phyloP scores from a whole-genome alignment of 2,113 vertebrate species.

The Gymnarchus niloticus region DNA sequence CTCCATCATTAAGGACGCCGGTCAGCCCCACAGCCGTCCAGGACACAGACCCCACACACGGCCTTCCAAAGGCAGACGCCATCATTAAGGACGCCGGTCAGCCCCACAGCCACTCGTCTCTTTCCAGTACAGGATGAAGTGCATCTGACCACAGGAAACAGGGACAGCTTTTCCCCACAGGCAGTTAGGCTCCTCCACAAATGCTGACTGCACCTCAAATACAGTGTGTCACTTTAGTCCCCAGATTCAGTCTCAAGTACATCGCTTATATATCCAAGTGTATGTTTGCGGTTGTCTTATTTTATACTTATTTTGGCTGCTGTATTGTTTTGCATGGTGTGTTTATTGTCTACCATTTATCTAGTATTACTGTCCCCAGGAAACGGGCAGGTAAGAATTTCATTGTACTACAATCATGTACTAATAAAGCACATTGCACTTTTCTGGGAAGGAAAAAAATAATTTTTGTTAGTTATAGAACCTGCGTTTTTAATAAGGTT shows the following conservation, averaged over 20 bases:
- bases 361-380: background rate
- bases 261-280: background rate
- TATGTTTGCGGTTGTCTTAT: background rate
- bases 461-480: background rate
- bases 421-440: background rate
- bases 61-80: background rate
- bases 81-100: background rate
- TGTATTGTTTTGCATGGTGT: background rate
- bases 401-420: background rate
- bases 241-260: background rate
- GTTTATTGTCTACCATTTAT: background rate
- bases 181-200: background rate
- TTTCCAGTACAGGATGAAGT: too few species aligned
- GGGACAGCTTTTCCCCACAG: background rate
- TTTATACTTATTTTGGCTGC: background rate
- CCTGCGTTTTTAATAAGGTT: background rate
- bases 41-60: too few species aligned
- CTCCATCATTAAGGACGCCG: too few species aligned
- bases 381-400: background rate
- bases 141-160: background rate
- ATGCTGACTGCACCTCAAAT: background rate
- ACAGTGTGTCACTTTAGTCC: background rate
- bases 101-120: background rate
- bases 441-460: background rate
- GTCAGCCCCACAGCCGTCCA: too few species aligned